Evolutionary conservation across 1,140 invertebrate genomes (phyloP).

Genomic region (Steinernema feltiae): DNA sequence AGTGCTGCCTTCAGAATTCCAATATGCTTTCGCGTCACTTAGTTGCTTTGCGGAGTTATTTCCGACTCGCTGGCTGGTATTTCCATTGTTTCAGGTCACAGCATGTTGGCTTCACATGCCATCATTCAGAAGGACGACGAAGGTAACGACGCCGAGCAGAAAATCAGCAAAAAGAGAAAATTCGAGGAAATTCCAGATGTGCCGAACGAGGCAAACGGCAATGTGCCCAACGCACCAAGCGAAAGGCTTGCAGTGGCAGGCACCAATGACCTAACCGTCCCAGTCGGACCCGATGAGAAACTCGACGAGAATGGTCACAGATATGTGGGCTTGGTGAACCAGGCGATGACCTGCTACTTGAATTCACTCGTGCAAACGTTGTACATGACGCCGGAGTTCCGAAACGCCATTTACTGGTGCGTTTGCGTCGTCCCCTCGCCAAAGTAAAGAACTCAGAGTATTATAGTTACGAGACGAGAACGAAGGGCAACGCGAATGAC

Average conservation of each 20-base stretch:
- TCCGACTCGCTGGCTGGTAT: background rate
- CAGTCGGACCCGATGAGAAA: background rate
- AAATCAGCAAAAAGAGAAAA: background rate
- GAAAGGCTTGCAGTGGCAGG: too few relatives aligned
- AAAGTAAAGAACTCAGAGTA: background rate
- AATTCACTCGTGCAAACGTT: conserved; percentile 82
- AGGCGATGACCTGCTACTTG: conserved; percentile 87
- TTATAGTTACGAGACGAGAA: conserved; percentile 69
- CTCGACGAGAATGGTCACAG: conserved; percentile 53
- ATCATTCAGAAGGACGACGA: background rate
- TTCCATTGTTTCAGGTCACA: background rate
- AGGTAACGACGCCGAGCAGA: background rate
- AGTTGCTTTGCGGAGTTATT: background rate
- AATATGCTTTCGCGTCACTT: background rate
- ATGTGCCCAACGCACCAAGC: too few relatives aligned
- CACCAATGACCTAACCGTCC: too few relatives aligned
- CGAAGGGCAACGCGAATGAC: conserved; percentile 58
- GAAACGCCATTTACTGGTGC: conserved; percentile 76
- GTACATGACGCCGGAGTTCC: conserved; percentile 89
- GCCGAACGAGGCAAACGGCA: too few relatives aligned
- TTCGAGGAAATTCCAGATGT: background rate
- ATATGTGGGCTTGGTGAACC: conserved; percentile 82
- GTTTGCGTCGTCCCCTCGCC: too few relatives aligned
- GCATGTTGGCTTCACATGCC: background rate
- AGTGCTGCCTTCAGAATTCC: background rate